Conservation (phyloP, 23 tunicate species). For the Trididemnum nubilum region DNA sequence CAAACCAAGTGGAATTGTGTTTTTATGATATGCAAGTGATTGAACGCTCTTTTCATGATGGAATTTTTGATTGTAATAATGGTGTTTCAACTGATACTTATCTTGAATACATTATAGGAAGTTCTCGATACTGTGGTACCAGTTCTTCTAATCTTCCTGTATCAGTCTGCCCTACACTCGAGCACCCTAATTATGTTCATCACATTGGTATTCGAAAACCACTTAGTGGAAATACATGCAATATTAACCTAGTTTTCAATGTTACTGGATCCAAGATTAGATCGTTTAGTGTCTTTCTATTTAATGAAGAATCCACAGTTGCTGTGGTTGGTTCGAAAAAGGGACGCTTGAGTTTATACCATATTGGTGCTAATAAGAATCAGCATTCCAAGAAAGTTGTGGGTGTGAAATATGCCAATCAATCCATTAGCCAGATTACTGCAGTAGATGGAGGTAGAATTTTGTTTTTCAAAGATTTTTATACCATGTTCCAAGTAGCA, state of each 20-base stretch:
- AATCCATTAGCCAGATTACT: not conserved
- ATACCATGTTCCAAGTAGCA: not conserved
- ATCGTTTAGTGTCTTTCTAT: not conserved
- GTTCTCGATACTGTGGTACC: not conserved
- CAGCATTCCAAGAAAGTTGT: not conserved
- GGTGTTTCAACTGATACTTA: not conserved
- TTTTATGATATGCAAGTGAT: constrained; percentile 17
- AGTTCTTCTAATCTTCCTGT: not conserved
- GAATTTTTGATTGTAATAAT: not conserved
- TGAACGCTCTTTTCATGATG: constrained; percentile 5
- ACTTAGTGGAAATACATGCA: not conserved
- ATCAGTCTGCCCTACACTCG: constrained; percentile 20
- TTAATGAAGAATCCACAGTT: constrained; percentile 16
- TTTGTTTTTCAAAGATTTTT: not conserved
- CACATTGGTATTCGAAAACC: not conserved
- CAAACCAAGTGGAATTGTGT: not conserved
- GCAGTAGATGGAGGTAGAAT: not conserved
- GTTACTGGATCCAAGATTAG: not conserved
- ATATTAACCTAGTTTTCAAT: not conserved
- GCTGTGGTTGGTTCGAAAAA: constrained; percentile 36
- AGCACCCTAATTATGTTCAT: constrained; percentile 14
- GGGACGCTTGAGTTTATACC: constrained; percentile 28
- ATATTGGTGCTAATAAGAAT: constrained; percentile 37
- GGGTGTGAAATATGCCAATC: not conserved
- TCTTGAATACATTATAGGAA: not conserved